Conservation (phyloP, 2,797 vertebrate genomes). For the Rhincodon typus region DNA sequence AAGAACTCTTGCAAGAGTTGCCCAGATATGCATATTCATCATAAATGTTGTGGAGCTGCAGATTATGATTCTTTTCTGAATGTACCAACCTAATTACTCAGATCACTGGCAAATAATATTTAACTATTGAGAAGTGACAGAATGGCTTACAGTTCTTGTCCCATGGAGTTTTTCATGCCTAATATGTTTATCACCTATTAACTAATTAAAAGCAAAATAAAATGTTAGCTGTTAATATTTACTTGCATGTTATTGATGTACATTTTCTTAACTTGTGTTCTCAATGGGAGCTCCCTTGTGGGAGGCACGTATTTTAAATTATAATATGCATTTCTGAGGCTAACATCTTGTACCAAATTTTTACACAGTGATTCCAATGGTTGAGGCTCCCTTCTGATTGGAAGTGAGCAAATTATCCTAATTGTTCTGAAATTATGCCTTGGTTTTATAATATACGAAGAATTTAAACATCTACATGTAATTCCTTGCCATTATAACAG, state of each 20-base stretch:
- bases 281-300: neutral
- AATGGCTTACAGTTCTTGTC: neutral
- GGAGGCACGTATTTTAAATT: neutral
- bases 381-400: neutral
- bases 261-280: neutral
- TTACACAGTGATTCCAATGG: neutral
- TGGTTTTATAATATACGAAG: neutral
- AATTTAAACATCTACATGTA: neutral
- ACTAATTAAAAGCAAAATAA: neutral
- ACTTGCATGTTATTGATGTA: neutral
- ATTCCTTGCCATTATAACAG: neutral
- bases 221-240: neutral
- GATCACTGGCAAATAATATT: neutral
- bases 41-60: neutral
- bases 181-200: neutral
- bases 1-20: neutral
- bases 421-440: neutral
- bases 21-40: neutral
- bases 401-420: neutral
- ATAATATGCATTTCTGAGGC: neutral
- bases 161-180: neutral
- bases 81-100: neutral
- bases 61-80: neutral
- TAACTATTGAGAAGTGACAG: neutral
- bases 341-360: neutral